These are phyloP conservation scores for Hyles lineata DNA, from an alignment of 2,888 invertebrate species.

Conservation along the genomic window DNA sequence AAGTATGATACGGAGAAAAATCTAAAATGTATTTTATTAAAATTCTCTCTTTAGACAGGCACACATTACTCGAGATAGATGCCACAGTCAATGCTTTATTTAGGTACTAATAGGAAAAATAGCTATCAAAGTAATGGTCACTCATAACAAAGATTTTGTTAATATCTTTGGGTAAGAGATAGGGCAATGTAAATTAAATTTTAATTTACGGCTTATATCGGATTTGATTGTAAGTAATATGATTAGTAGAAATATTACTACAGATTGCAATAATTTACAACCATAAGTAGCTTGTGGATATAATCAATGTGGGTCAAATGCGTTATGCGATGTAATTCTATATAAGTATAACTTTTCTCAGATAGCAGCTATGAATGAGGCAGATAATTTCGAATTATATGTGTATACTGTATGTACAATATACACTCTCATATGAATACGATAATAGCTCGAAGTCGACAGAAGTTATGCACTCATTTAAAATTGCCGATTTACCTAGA, in stretches of 20 bases:
- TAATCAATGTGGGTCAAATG: neutral
- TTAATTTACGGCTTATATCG: neutral
- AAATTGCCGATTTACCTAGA: neutral
- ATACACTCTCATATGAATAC: too few species aligned
- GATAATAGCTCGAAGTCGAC: neutral
- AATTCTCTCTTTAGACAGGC: slow-evolving; percentile 1
- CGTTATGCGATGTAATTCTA: neutral
- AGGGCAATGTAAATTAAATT: neutral
- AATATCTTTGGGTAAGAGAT: neutral
- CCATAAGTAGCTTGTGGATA: too few species aligned
- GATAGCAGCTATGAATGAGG: neutral
- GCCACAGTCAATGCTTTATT: neutral
- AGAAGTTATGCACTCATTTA: neutral
- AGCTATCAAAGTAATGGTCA: neutral
- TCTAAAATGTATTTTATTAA: neutral
- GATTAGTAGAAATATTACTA: neutral
- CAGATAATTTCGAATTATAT: neutral
- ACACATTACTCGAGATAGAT: neutral
- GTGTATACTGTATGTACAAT: neutral
- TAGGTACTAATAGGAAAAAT: neutral
- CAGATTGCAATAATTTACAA: neutral
- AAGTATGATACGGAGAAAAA: neutral
- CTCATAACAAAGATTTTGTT: neutral
- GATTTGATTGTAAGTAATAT: neutral
- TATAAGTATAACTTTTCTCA: neutral